These are phyloP conservation scores for Brachionus calyciflorus DNA, from an alignment of 1,140 invertebrate species.

Conservation along the genomic window DNA sequence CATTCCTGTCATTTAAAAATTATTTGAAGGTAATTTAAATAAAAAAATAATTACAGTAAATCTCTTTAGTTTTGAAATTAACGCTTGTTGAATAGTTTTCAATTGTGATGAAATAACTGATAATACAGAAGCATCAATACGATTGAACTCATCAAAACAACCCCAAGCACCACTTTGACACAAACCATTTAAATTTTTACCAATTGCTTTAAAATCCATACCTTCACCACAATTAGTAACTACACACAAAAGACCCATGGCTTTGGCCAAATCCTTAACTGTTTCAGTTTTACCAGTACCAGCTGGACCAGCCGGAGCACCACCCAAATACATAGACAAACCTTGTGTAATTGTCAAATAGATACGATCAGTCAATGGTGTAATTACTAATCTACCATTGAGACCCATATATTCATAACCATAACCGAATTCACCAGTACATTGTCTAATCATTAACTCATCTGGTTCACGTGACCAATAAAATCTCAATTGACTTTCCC, in stretches of 20 bases:
- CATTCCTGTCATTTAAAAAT: no score
- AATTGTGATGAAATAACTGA: slow-evolving; percentile 86
- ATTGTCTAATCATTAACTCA: slow-evolving; percentile 76
- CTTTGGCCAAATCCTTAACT: slow-evolving; percentile 82
- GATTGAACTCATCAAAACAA: slow-evolving; percentile 85
- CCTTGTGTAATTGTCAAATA: slow-evolving; percentile 86
- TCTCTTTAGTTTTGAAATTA: slow-evolving; percentile 70
- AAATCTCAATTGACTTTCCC: slow-evolving; percentile 85
- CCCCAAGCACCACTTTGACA: slow-evolving; percentile 71
- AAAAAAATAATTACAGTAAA: slow-evolving; percentile 61
- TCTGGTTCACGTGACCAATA: slow-evolving; percentile 81
- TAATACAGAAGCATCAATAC: slow-evolving; percentile 81
- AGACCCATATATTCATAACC: slow-evolving; percentile 91
- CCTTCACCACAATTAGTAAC: slow-evolving; percentile 88
- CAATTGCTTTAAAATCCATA: slow-evolving; percentile 80
- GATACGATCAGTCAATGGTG: slow-evolving; percentile 83
- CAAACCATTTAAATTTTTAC: slow-evolving; percentile 75
- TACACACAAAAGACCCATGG: slow-evolving; percentile 77
- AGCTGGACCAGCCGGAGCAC: slow-evolving; percentile 69
- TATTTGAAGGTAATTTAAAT: background rate
- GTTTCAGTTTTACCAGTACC: slow-evolving; percentile 87
- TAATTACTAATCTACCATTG: slow-evolving; percentile 82
- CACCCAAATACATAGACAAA: slow-evolving; percentile 85
- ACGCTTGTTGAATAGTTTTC: slow-evolving; percentile 78
- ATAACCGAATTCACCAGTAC: slow-evolving; percentile 83